These are phyloP conservation scores for Dendrolimus houi DNA, from an alignment of 2,888 invertebrate species.

Conservation along the genomic window DNA sequence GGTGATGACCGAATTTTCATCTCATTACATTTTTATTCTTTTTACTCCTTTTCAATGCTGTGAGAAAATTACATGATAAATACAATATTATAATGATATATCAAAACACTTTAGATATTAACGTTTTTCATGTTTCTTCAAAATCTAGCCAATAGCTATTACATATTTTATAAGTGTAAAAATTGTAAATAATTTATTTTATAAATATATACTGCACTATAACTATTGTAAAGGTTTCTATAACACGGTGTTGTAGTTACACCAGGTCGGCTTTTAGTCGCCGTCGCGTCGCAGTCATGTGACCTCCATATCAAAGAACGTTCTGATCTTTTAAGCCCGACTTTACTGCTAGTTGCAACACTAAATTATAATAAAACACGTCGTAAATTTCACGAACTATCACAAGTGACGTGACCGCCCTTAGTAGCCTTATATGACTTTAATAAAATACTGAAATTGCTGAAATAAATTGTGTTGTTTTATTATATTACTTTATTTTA, in stretches of 20 bases:
- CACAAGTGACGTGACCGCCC: conserved; percentile 48
- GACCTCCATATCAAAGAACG: conserved; percentile 13
- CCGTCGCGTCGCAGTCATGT: conserved; percentile 1
- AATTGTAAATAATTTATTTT: too few relatives aligned
- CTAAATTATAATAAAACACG: conserved; percentile 75
- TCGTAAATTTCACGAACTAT: conserved; percentile 72
- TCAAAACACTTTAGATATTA: too few relatives aligned
- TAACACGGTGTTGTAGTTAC: too few relatives aligned
- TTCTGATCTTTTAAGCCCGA: conserved; percentile 69
- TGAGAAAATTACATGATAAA: conserved; percentile 1
- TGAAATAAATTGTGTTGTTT: too few relatives aligned
- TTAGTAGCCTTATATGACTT: conserved; percentile 40
- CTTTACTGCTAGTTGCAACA: conserved; percentile 61
- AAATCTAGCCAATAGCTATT: too few relatives aligned
- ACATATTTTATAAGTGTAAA: too few relatives aligned
- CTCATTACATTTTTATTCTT: conserved; percentile 12
- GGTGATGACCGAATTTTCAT: conserved; percentile 19
- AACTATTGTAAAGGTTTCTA: too few relatives aligned
- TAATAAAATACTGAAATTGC: conserved; percentile 19
- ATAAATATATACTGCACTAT: too few relatives aligned
- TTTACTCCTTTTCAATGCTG: conserved; percentile 6
- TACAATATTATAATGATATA: too few relatives aligned
- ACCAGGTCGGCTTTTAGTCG: conserved; percentile 6
- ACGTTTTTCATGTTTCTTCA: too few relatives aligned
- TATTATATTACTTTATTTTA: too few relatives aligned